These are phyloP conservation scores for Micropoecilia bifurca DNA, from an alignment of 2,797 vertebrate genomes.

Conservation along the genomic window DNA sequence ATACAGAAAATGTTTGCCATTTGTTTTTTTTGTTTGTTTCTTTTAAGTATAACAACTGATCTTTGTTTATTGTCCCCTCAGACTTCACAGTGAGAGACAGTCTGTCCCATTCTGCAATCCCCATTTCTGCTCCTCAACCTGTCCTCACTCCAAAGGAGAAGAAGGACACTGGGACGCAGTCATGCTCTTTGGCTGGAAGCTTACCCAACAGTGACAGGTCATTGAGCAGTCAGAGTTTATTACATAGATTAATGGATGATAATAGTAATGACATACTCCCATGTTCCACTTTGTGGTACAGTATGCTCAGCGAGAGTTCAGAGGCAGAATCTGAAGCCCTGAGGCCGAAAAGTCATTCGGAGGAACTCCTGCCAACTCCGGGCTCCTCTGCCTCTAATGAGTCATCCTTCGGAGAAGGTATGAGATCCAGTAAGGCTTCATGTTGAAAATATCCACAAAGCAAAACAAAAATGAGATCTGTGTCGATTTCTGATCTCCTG, in stretches of 20 bases:
- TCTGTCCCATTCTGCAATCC: constrained; percentile 57
- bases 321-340: constrained; percentile 85
- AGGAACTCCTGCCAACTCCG: constrained; percentile 84
- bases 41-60: background rate
- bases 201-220: constrained; percentile 87
- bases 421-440: background rate
- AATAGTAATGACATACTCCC: background rate
- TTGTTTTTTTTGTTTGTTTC: background rate
- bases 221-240: background rate
- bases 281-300: constrained; percentile 35
- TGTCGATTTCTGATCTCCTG: background rate
- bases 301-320: constrained; percentile 79
- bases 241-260: background rate
- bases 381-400: constrained; percentile 86
- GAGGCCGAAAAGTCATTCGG: constrained; percentile 82
- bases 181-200: constrained; percentile 77
- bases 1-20: background rate
- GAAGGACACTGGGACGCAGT: constrained; percentile 76
- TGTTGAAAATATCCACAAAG: background rate
- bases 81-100: constrained; percentile 88
- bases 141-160: constrained; percentile 73
- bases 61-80: constrained; percentile 42
- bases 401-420: constrained; percentile 89
- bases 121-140: constrained; percentile 82
- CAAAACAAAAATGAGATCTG: background rate